These are phyloP conservation scores for Pocillopora verrucosa DNA, from an alignment of 64 coral and sea anemone species.

Conservation along the genomic window DNA sequence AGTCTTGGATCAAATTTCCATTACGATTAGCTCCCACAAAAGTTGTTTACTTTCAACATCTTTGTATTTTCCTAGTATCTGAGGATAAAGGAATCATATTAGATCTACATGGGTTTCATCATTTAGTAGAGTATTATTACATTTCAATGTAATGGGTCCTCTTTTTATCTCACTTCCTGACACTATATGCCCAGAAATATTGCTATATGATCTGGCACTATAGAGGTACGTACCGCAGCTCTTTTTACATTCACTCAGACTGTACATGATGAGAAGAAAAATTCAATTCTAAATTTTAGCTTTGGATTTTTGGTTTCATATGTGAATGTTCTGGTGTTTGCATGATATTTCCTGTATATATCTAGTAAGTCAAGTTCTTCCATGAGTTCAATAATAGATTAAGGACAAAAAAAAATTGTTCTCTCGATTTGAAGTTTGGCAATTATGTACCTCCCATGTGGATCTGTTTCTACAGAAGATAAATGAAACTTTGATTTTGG, in stretches of 20 bases:
- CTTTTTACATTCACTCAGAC: neutral
- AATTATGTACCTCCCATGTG: constrained; percentile 15
- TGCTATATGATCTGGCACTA: neutral
- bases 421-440: neutral
- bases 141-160: neutral
- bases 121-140: neutral
- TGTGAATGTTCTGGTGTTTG: neutral
- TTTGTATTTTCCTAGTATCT: neutral
- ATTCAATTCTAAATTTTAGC: constrained; percentile 1
- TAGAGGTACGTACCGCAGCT: neutral
- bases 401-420: neutral
- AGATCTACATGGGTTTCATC: neutral
- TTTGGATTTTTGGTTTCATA: neutral
- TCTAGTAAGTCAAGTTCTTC: neutral
- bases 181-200: no score
- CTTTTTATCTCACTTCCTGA: neutral
- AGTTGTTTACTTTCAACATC: neutral
- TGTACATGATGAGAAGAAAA: neutral
- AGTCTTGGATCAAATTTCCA: no score
- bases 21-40: no score
- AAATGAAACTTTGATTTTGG: neutral
- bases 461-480: neutral
- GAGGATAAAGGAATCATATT: neutral
- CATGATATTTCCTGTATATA: neutral
- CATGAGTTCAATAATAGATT: constrained; percentile 1